Percentiles rank a stretch among this genome's conserved stretches.
phyloP scores from a whole-genome alignment of 2,113 vertebrate species.

The Prinia subflava region DNA sequence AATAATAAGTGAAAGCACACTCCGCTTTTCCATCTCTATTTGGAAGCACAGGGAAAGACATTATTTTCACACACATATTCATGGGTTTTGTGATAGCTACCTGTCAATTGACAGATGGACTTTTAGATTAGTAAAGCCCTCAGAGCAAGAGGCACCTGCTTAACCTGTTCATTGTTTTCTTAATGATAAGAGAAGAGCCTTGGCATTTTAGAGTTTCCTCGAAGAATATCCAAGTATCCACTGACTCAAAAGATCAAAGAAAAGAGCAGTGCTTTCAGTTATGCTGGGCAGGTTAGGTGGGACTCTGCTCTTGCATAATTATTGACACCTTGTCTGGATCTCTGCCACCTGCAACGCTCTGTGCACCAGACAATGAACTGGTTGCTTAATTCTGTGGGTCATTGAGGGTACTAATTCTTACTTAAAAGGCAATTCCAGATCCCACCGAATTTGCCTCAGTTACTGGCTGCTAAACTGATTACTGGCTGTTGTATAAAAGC shows the following conservation, averaged over 20 bases:
- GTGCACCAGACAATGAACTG: background rate
- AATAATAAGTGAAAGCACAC: background rate
- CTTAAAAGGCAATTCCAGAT: background rate
- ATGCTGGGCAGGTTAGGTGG: rapidly evolving
- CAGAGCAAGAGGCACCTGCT: background rate
- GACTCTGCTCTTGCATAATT: background rate
- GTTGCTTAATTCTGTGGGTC: background rate
- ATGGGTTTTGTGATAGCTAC: background rate
- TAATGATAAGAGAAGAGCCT: background rate
- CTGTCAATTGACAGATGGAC: background rate
- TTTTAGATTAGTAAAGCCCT: background rate
- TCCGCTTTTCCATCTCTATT: background rate
- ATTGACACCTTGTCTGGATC: background rate
- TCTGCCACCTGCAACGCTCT: background rate
- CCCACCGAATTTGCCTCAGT: background rate
- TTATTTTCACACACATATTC: background rate
- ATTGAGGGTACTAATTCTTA: background rate
- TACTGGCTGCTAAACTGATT: background rate
- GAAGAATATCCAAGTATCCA: slow-evolving; percentile 17
- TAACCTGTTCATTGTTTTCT: slow-evolving; percentile 12
- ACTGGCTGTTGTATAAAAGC: background rate
- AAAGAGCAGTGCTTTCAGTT: background rate
- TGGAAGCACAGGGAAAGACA: background rate
- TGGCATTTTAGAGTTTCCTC: background rate
- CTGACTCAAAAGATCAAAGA: background rate